These are phyloP conservation scores for Wiebesia pumilae DNA, from an alignment of 1,140 invertebrate genomes.

Conservation along the genomic window DNA sequence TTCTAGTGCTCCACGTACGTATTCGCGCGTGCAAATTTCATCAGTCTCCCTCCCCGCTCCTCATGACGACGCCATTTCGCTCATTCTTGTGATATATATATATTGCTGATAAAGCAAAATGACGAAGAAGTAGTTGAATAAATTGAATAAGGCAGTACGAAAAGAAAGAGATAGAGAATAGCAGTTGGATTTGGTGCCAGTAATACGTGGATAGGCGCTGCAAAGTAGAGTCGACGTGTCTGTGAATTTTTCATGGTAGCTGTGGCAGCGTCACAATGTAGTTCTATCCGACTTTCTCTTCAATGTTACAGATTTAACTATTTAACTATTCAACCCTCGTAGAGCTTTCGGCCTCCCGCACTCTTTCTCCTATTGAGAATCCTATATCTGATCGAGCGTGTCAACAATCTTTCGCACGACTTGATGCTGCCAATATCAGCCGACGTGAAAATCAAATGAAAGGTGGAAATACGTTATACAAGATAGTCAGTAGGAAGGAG, in stretches of 20 bases:
- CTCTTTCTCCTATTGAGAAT: constrained; percentile 20
- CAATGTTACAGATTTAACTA: neutral
- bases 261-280: neutral
- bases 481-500: neutral
- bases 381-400: constrained; percentile 25
- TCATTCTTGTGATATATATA: neutral
- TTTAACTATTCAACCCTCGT: constrained; percentile 38
- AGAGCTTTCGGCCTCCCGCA: neutral
- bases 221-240: neutral
- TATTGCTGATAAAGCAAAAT: neutral
- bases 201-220: neutral
- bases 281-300: neutral
- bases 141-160: neutral
- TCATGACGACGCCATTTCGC: too few species aligned
- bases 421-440: neutral
- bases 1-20: neutral
- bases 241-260: constrained; percentile 39
- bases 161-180: neutral
- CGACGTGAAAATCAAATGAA: constrained; percentile 9
- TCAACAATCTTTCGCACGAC: constrained; percentile 39
- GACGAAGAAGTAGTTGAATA: neutral
- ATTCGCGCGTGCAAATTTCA: constrained; percentile 3
- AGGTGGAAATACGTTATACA: constrained; percentile 7
- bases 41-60: neutral
- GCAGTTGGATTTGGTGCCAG: neutral